Conservation (phyloP, 2,113 vertebrate genomes). For the Thinocorus orbignyianus region DNA sequence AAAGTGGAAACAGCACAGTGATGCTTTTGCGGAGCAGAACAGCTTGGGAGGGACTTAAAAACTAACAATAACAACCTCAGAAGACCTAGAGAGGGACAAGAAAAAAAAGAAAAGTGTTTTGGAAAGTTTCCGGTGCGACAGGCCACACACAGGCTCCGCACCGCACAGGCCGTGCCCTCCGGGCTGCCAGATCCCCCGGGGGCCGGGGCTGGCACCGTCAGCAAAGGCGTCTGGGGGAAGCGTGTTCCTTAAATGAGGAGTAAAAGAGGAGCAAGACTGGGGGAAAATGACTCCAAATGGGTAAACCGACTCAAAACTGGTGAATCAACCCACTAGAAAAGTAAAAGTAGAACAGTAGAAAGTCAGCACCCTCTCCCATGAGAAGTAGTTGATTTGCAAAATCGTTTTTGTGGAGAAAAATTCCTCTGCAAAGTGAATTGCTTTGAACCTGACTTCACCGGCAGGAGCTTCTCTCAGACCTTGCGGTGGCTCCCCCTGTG, state of each 20-base stretch:
- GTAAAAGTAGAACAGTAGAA: background rate
- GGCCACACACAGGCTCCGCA: background rate
- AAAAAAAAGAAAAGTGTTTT: background rate
- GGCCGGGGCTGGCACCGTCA: background rate
- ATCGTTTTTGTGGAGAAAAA: accelerated
- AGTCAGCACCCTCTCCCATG: background rate
- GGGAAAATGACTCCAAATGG: background rate
- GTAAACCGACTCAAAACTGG: background rate
- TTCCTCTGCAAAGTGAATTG: background rate
- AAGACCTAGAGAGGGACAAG: background rate
- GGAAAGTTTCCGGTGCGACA: background rate
- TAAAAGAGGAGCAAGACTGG: background rate
- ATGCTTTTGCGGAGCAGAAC: background rate
- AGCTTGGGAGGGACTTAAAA: background rate
- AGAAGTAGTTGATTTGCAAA: background rate
- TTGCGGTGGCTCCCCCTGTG: too few species aligned
- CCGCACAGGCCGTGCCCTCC: background rate
- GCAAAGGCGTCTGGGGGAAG: background rate
- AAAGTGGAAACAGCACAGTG: background rate
- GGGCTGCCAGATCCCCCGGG: background rate
- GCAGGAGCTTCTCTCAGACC: background rate
- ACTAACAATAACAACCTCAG: background rate
- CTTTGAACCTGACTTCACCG: background rate
- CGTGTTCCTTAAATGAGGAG: background rate
- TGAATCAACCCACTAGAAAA: background rate